Evolutionary conservation across 1,140 invertebrate genomes (phyloP), one percentile per base, ranked within the genome.

Genomic region (Teleopsis dalmanni): DNA sequence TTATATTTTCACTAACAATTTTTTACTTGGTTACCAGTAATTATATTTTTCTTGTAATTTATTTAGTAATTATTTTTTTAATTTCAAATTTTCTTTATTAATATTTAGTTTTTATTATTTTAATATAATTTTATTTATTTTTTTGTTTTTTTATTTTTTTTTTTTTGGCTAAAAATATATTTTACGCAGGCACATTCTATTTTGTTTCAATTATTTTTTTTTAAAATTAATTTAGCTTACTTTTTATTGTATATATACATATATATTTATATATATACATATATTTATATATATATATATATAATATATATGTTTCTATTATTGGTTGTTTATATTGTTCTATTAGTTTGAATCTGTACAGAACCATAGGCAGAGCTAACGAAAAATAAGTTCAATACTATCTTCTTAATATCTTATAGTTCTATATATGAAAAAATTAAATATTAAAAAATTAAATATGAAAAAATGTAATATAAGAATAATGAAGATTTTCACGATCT

Each of bases 101-200:
- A 22, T 22, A n/a, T 44, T 22, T 44, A 40, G 18, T 21, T 40
- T 29, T 23, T 16, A 13, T 38, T 38, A 37, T 37, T 14, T 35
- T n/a, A n/a, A n/a, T n/a, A n/a, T 47, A 27, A 16, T 3, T 35
- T 44, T 44, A 27, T 35, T 45, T 50, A 26, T 44, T 6, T 19
- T 46, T 40, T 50, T 31, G 21, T 34, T 33, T 25, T 35, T 42
- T 23, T 36, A 13, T 23, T 35, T 29, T 36, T 51, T 40, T 41
- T 46, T 53, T 55, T 59, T 60, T 65, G 60, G 60, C 63, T 66
- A 66, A 63, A 66, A 66, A 63, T 63, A 66, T 63, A 62, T 66
- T n/a, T 38, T 63, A 66, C 57, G 63, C 63, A 66, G 63, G 63
- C 63, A 66, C 63, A 66, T 66, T 66, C 63, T 66, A 66, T 66